Evolutionary conservation across 2,113 vertebrate species (phyloP).

Genomic region (Odocoileus hemionus): DNA sequence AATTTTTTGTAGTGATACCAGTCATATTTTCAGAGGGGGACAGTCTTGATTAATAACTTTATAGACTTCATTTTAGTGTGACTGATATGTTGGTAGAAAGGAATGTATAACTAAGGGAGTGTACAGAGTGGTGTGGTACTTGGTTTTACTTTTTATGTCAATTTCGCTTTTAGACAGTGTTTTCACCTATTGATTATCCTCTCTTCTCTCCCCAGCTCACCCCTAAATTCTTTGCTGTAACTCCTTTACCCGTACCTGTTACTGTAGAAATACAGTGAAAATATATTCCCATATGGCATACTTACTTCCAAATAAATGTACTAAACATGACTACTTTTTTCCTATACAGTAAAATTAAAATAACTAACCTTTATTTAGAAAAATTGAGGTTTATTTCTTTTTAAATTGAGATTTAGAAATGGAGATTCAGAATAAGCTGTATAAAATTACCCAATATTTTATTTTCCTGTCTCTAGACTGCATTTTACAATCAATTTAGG

Average conservation of each 20-base stretch:
- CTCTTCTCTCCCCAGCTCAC: neutral
- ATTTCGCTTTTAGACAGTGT: conserved; percentile 32
- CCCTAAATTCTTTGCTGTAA: neutral
- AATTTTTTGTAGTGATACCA: conserved; percentile 63
- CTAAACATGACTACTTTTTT: neutral
- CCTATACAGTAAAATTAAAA: neutral
- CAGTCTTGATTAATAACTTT: neutral
- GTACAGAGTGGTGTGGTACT: neutral
- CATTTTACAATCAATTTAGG: neutral
- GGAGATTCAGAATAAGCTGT: neutral
- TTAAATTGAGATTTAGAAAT: conserved; percentile 26
- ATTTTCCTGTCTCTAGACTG: neutral
- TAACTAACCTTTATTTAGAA: neutral
- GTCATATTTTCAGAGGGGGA: conserved; percentile 23
- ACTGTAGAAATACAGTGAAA: conserved; percentile 37
- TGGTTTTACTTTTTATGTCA: conserved; percentile 28
- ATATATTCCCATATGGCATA: neutral
- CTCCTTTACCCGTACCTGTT: neutral
- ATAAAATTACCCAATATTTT: neutral
- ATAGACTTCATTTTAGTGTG: neutral
- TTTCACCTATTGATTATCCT: conserved; percentile 34
- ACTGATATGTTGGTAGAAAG: neutral
- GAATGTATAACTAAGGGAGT: neutral
- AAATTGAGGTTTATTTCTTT: conserved; percentile 11
- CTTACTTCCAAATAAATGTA: neutral